Percentiles rank a stretch among this genome's conserved stretches.
These are phyloP conservation scores for Ibycter americanus DNA, from an alignment of 2,797 vertebrate genomes.

Conservation along the genomic window DNA sequence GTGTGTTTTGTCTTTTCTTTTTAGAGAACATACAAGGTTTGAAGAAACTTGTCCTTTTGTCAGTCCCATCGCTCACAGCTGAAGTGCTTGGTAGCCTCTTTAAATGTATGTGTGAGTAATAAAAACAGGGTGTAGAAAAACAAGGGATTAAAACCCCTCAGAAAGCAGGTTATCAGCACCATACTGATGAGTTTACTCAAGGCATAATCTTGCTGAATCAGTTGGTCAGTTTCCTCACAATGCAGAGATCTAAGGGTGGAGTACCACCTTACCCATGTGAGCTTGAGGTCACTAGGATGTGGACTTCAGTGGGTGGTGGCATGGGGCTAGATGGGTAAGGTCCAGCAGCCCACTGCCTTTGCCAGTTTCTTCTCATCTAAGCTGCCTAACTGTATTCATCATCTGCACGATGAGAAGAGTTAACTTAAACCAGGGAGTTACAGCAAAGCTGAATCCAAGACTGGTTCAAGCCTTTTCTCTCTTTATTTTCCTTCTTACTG, in stretches of 20 bases:
- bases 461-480: background rate
- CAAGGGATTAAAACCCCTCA: background rate
- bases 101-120: background rate
- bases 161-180: background rate
- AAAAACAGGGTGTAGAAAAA: background rate
- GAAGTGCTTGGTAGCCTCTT: background rate
- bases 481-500: background rate
- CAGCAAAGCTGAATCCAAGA: background rate
- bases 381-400: background rate
- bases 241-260: background rate
- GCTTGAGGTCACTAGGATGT: background rate
- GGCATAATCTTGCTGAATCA: background rate
- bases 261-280: background rate
- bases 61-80: background rate
- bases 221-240: background rate
- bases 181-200: background rate
- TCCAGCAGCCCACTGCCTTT: background rate
- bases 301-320: background rate
- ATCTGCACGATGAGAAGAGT: background rate
- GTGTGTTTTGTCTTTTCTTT: background rate
- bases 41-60: background rate
- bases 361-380: background rate
- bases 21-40: background rate
- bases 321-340: background rate
- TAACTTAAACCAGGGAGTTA: background rate